Percentiles rank a stretch among this genome's conserved stretches.
phyloP scores from a whole-genome alignment of 2,888 invertebrate genomes.

The Leptinotarsa haldemani region DNA sequence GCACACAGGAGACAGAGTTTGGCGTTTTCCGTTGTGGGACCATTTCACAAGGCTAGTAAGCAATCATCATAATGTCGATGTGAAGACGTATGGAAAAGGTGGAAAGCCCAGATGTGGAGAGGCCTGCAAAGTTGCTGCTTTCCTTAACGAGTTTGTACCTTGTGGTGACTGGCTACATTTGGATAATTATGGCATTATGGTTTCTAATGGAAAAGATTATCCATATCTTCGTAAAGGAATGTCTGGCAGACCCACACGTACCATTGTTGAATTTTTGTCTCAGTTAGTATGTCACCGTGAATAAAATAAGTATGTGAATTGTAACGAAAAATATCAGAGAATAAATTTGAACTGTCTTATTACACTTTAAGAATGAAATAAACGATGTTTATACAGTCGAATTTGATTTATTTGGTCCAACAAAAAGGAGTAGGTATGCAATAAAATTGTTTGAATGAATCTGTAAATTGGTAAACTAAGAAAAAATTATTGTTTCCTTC shows the following conservation, averaged over 20 bases:
- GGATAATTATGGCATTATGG: conserved; percentile 83
- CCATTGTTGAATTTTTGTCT: conserved; percentile 77
- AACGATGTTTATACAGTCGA: too few relatives aligned
- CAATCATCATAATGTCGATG: conserved; percentile 66
- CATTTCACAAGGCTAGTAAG: conserved; percentile 75
- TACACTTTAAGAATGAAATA: conserved; percentile 5
- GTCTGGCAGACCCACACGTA: conserved; percentile 83
- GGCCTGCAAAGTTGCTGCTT: conserved; percentile 83
- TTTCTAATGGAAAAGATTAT: conserved; percentile 73
- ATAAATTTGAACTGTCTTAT: conserved; percentile 22
- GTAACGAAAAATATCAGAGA: conserved; percentile 6
- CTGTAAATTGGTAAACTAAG: too few relatives aligned
- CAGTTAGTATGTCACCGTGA: conserved; percentile 69
- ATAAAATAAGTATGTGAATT: conserved; percentile 53
- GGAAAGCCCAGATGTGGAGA: conserved; percentile 69
- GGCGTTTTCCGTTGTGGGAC: conserved; percentile 85
- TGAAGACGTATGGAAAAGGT: conserved; percentile 69
- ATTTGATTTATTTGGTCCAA: too few relatives aligned
- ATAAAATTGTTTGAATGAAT: too few relatives aligned
- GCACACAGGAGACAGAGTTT: conserved; percentile 82
- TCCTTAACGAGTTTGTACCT: conserved; percentile 77
- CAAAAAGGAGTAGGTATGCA: too few relatives aligned
- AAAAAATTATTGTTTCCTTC: too few relatives aligned
- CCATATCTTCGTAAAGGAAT: conserved; percentile 74
- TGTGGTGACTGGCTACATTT: conserved; percentile 83